Conservation (phyloP, 2,888 invertebrate genomes). For the Tricholauxania praeusta region DNA sequence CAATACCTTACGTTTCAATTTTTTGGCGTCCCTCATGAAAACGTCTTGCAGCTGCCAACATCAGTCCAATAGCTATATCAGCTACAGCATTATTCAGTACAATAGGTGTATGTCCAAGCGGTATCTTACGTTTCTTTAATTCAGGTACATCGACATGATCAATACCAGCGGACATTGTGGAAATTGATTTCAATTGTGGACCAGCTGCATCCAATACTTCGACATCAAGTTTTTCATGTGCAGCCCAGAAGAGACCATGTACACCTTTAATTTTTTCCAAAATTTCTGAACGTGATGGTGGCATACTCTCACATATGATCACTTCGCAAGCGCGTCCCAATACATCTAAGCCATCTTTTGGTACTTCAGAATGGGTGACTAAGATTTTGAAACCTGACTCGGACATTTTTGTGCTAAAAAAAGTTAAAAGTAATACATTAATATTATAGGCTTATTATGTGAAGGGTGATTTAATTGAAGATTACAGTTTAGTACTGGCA, state of each 20-base stretch:
- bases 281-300: constrained; percentile 59
- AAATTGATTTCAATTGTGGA: constrained; percentile 78
- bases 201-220: constrained; percentile 68
- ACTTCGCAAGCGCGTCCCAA: constrained; percentile 68
- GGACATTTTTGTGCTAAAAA: not conserved
- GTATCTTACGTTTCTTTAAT: constrained; percentile 77
- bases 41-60: constrained; percentile 81
- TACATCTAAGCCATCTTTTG: constrained; percentile 74
- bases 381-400: constrained; percentile 72
- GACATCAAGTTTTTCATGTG: constrained; percentile 57
- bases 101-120: constrained; percentile 83
- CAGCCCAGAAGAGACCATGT: constrained; percentile 64
- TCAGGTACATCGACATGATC: constrained; percentile 84
- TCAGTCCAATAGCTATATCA: constrained; percentile 82
- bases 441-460: too few species aligned
- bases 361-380: constrained; percentile 78
- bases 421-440: too few species aligned
- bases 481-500: too few species aligned
- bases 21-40: constrained; percentile 80
- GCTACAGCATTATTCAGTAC: constrained; percentile 84
- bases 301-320: constrained; percentile 56
- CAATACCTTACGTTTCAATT: constrained; percentile 69
- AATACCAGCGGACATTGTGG: constrained; percentile 88
- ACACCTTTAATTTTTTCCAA: constrained; percentile 62
- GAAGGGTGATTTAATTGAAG: too few species aligned